Evolutionary conservation across 2,888 invertebrate genomes (phyloP), one percentile per base, ranked within the genome.

Genomic region (Tetrapedia diversipes): DNA sequence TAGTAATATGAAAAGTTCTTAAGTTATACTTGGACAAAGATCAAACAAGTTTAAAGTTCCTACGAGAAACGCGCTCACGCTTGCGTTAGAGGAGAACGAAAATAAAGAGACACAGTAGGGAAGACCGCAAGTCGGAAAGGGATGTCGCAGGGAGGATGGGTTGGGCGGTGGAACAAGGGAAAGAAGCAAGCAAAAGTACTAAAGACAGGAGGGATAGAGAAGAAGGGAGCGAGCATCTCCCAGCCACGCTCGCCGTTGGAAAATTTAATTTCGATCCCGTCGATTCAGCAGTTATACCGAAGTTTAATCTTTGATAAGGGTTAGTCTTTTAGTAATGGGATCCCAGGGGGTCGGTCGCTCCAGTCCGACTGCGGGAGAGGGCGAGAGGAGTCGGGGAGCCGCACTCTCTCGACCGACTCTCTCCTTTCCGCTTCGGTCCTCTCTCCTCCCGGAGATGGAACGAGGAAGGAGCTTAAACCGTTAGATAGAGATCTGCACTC

Each of bases 241-340:
- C 60, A 66, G 64, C 72, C 79, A 74, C 68, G 78, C 66, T 74
- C 85, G 83, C 83, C 83, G 90, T 89, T 90, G 90, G 91, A 91
- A 92, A 93, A 93, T 93, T 93, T 93, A 93, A 93, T 93, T 93
- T 92, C 92, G 91, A 93, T 92, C 92, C 92, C 92, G 92, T 93
- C 92, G 92, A 92, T 92, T 93, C 93, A 92, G 93, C 93, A 93
- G 92, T 93, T 92, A 92, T 92, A 93, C 92, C 91, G 89, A 92
- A 93, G 93, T 92, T 93, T 93, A 92, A 92, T 92, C 92, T 93
- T 92, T 92, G 92, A 92, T 92, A 92, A 92, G 92, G 92, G 91
- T 91, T 92, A 91, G 91, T 92, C 92, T 91, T 90, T 90, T 91
- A 90, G 92, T 92, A 92, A 92, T 92, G 91, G 92, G 90, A 90